A percentile compares a stretch with the other conserved stretches of the same genome.
These are phyloP conservation scores for Macaria liturata DNA, from an alignment of 2,888 invertebrate genomes.

Conservation along the genomic window DNA sequence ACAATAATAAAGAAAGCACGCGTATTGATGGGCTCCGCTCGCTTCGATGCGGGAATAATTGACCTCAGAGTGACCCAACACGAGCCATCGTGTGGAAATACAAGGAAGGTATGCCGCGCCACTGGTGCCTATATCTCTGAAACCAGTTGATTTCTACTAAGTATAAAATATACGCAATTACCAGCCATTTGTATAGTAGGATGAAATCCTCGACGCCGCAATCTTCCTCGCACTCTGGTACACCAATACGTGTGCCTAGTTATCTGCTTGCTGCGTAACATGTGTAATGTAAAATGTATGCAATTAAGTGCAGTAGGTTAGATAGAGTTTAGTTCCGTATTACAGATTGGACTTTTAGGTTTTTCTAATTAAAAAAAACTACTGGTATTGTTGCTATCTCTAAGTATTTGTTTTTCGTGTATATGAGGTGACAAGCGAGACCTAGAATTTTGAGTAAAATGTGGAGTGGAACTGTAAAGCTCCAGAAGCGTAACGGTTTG, in stretches of 20 bases:
- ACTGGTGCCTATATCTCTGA: slow-evolving; percentile 36
- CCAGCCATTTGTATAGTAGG: slow-evolving; percentile 32
- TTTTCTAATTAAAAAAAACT: background rate
- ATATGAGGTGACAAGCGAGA: no score
- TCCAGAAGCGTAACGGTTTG: slow-evolving; percentile 40
- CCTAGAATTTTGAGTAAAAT: no score
- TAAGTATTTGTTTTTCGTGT: no score
- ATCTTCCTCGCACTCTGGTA: slow-evolving; percentile 20
- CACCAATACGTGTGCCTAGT: slow-evolving; percentile 2
- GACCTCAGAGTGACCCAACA: slow-evolving; percentile 49
- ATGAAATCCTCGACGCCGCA: slow-evolving; percentile 28
- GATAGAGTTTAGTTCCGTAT: slow-evolving; percentile 24
- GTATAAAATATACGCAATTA: slow-evolving; percentile 32
- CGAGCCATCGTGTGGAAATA: slow-evolving; percentile 52
- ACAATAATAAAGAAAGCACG: slow-evolving; percentile 28
- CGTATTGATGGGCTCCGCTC: slow-evolving; percentile 39
- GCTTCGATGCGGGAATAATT: slow-evolving; percentile 50
- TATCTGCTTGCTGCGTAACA: slow-evolving; percentile 2
- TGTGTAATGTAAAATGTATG: slow-evolving; percentile 22
- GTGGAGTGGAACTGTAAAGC: slow-evolving; percentile 30
- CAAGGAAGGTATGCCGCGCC: slow-evolving; percentile 45
- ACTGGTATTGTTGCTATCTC: no score
- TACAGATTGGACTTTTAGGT: slow-evolving; percentile 10
- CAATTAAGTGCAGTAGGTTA: slow-evolving; percentile 35
- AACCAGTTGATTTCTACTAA: slow-evolving; percentile 48